Percentiles rank a stretch among this genome's conserved stretches.
phyloP scores from a whole-genome alignment of 2,888 invertebrate genomes.

The Hesperia comma region DNA sequence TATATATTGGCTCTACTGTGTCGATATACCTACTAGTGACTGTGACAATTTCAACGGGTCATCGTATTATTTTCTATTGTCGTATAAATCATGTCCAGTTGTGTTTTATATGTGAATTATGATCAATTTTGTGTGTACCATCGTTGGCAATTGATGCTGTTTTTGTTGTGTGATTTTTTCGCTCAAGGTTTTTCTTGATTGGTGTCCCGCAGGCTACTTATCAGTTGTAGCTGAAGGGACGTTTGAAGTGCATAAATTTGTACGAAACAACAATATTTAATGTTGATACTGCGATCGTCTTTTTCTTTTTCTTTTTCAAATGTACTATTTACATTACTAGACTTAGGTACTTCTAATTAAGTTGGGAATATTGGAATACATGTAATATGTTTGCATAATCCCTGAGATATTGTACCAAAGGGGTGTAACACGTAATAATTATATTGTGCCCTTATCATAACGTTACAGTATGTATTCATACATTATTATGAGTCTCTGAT shows the following conservation, averaged over 20 bases:
- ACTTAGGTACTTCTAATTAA: too few relatives aligned
- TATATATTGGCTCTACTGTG: not conserved
- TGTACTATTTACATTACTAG: too few relatives aligned
- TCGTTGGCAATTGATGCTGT: constrained; percentile 4
- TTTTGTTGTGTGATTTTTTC: constrained; percentile 1
- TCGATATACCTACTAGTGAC: not conserved
- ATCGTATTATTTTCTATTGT: constrained; percentile 10
- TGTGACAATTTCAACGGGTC: constrained; percentile 10
- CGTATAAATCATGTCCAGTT: constrained; percentile 14
- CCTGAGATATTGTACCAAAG: too few relatives aligned
- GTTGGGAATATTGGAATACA: too few relatives aligned
- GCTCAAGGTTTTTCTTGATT: not conserved
- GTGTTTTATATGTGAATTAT: constrained; percentile 21
- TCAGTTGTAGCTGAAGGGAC: not conserved
- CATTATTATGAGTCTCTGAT: too few relatives aligned
- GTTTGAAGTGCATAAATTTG: not conserved
- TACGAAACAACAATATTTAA: not conserved
- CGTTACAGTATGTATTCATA: too few relatives aligned
- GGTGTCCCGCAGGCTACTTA: not conserved
- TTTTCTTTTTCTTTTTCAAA: too few relatives aligned
- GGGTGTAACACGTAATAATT: too few relatives aligned
- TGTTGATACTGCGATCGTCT: not conserved
- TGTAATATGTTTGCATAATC: too few relatives aligned
- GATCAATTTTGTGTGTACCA: constrained; percentile 16
- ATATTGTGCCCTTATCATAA: too few relatives aligned